Evolutionary conservation across 2,113 vertebrate species (phyloP), one percentile per base, ranked within the genome.

Genomic region (Artemisiospiza belli): DNA sequence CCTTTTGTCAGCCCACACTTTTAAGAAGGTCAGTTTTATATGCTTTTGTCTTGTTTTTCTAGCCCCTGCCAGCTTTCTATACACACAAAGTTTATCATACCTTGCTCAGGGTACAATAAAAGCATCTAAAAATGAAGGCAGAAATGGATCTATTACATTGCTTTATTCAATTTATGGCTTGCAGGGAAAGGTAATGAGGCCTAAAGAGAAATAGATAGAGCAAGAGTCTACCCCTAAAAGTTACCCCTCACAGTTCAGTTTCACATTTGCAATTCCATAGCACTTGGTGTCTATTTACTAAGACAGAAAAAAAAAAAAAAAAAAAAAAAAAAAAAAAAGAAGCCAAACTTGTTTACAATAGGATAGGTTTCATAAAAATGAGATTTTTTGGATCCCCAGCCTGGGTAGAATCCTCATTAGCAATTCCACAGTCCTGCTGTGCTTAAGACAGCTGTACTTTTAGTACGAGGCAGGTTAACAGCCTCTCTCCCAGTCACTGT

Each of bases 91-190:
- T 70, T 92, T 70, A 43, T 55, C 83, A 47, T 94, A 35, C 83
- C 83, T 90, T 88, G n/a, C 41, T 74, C 33, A 83, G 68, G 47
- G 30, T 66, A 73, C 68, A 90, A 66, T 55, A 80, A 95, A 78
- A 83, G 52, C 86, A 93, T 96, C 91, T 87, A 47, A 94, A 92
- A 95, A 55, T 14, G 20, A 77, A 77, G 62, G 61, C n/a, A 89
- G 83, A 70, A 95, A 94, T 16, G 64, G 91, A 84, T 95, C 86
- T 49, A 28, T 93, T 97, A 57, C 89, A 83, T 5, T 41, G 47
- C 73, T 87, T 89, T 77, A 93, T 95, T 78, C 35, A 81, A 92
- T 93, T 90, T 90, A 68, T 67, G 52, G 33, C 69, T 93, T 74
- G 39, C 83, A 93, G 76, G 24, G 70, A 47, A 78, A 61, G 61